Percentiles rank a stretch among this genome's conserved stretches.
phyloP scores from a whole-genome alignment of 1,140 invertebrate genomes.

The Proctacanthus coquilletti region DNA sequence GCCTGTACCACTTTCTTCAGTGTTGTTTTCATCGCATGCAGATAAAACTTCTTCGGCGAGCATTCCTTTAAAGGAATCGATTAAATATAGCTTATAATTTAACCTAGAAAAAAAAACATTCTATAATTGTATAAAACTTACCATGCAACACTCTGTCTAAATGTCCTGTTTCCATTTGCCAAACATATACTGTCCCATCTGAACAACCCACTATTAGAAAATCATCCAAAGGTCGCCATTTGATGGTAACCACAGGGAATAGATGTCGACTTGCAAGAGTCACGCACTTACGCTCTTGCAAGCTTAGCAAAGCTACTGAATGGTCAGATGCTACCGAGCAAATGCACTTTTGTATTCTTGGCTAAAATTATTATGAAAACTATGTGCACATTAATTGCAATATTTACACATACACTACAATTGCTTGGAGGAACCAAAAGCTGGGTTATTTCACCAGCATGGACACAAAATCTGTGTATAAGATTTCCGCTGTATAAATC shows the following conservation, averaged over 20 bases:
- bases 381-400: conserved; percentile 6
- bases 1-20: conserved; percentile 31
- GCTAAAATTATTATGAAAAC: conserved; percentile 35
- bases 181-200: conserved; percentile 95
- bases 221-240: conserved; percentile 94
- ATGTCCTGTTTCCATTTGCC: conserved; percentile 99
- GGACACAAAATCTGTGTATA: conserved; percentile 91
- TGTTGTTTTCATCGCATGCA: conserved; percentile 83
- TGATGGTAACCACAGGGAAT: conserved; percentile 90
- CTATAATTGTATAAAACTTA: conserved; percentile 16
- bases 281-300: conserved; percentile 89
- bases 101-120: conserved; percentile 3
- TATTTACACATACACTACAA: conserved; percentile 56
- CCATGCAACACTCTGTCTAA: conserved; percentile 88
- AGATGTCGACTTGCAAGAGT: conserved; percentile 90
- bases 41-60: conserved; percentile 90
- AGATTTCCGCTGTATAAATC: conserved; percentile 82
- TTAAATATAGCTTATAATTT: neutral
- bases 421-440: conserved; percentile 81
- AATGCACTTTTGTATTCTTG: conserved; percentile 84
- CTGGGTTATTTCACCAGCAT: conserved; percentile 84
- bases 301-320: conserved; percentile 83
- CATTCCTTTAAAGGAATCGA: conserved; percentile 43
- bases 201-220: conserved; percentile 97
- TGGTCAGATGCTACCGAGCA: conserved; percentile 96